A percentile compares a stretch with the other conserved stretches of the same genome.
Evolutionary conservation across 2,113 vertebrate species (phyloP).

Genomic region (Mirounga angustirostris): DNA sequence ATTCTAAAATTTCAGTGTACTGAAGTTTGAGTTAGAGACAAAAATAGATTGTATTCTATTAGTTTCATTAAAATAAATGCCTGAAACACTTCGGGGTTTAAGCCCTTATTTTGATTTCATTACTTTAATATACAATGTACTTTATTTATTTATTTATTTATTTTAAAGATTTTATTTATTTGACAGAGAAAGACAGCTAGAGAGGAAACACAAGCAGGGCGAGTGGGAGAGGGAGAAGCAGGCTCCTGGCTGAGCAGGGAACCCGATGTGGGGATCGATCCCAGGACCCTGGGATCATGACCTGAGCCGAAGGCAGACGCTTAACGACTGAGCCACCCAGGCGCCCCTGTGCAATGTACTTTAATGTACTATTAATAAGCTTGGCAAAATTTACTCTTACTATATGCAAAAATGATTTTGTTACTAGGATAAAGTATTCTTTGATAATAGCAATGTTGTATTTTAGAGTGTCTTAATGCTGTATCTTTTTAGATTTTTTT

Average conservation of each 20-base stretch:
- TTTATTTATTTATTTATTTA: background rate
- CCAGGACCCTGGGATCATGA: too few species aligned
- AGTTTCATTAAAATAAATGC: conserved; percentile 48
- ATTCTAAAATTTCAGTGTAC: conserved; percentile 29
- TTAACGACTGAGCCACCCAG: too few species aligned
- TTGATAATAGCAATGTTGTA: background rate
- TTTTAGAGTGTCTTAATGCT: conserved; percentile 27
- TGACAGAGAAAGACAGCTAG: too few species aligned
- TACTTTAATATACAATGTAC: background rate
- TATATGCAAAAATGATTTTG: conserved; percentile 26
- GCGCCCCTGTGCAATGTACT: background rate
- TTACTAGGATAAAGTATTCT: conserved; percentile 10
- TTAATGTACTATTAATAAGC: background rate
- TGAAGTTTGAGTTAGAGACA: conserved; percentile 15
- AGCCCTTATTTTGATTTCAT: conserved; percentile 45
- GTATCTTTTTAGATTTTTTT: background rate
- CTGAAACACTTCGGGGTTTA: background rate
- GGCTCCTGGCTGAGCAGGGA: too few species aligned
- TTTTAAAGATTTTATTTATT: too few species aligned
- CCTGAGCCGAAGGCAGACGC: too few species aligned
- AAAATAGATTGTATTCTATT: background rate
- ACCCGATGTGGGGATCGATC: too few species aligned
- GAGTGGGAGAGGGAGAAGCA: too few species aligned
- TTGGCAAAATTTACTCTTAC: conserved; percentile 10
- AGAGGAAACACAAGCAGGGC: too few species aligned